Evolutionary conservation across 1,140 invertebrate genomes (phyloP).

Genomic region (Drosophila guanche): DNA sequence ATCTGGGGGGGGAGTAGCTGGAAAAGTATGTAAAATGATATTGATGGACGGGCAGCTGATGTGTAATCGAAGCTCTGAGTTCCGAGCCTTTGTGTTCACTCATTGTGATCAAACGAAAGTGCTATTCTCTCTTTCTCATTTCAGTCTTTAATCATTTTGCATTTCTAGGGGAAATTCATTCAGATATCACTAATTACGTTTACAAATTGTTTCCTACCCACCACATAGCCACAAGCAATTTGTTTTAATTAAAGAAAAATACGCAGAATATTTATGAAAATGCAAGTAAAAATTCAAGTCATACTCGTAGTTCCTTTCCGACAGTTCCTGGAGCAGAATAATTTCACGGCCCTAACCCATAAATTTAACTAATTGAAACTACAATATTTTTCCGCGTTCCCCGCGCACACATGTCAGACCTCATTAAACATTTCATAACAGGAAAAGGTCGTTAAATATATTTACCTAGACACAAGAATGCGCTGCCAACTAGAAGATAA

Average conservation of each 20-base stretch:
- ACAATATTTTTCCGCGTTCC: conserved; percentile 40
- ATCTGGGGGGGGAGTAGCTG: too few species aligned
- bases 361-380: conserved; percentile 77
- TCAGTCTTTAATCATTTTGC: background rate
- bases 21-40: conserved; percentile 26
- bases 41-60: conserved; percentile 3
- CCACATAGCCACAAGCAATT: conserved; percentile 38
- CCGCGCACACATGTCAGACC: conserved; percentile 51
- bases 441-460: conserved; percentile 40
- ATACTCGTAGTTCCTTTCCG: conserved; percentile 12
- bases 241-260: conserved; percentile 58
- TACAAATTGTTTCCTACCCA: conserved; percentile 40
- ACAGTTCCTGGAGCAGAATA: conserved; percentile 4
- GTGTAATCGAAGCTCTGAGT: conserved; percentile 21
- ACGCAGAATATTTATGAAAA: conserved; percentile 32
- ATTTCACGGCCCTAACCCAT: conserved; percentile 44
- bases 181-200: conserved; percentile 23
- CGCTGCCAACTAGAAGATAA: conserved; percentile 35
- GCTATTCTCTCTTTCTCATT: background rate
- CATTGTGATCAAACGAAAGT: too few species aligned
- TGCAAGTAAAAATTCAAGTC: conserved; percentile 12
- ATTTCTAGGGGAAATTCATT: background rate
- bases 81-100: too few species aligned
- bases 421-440: conserved; percentile 73
- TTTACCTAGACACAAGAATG: conserved; percentile 55